A percentile compares a stretch with the other conserved stretches of the same genome.
These are phyloP conservation scores for Upupa epops DNA, from an alignment of 2,113 vertebrate genomes.

Conservation along the genomic window DNA sequence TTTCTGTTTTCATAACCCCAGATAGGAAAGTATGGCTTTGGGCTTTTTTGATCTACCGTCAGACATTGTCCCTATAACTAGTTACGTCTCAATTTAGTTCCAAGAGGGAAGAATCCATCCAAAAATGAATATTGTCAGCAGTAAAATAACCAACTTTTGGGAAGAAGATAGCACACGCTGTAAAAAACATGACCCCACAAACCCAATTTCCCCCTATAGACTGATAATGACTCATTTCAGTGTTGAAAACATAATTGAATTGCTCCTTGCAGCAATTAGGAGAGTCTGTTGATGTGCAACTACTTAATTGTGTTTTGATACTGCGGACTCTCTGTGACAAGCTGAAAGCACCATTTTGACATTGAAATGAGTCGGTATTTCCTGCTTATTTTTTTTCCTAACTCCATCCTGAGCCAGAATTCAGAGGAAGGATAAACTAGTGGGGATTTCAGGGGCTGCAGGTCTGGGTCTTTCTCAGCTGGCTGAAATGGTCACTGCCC, in stretches of 20 bases:
- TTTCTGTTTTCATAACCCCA: background rate
- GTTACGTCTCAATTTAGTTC: slow-evolving; percentile 6
- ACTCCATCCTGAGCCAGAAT: background rate
- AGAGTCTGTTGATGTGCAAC: slow-evolving; percentile 28
- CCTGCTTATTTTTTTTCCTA: background rate
- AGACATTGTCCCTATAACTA: background rate
- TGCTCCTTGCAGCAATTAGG: slow-evolving; percentile 64
- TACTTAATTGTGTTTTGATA: slow-evolving; percentile 61
- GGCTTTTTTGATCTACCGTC: slow-evolving; percentile 1
- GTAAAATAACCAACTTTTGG: slow-evolving; percentile 37
- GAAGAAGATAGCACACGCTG: slow-evolving; percentile 7
- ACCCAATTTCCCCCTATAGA: slow-evolving; percentile 40
- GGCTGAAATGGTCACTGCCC: background rate
- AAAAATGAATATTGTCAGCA: slow-evolving; percentile 36
- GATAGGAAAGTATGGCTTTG: background rate
- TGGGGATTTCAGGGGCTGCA: background rate
- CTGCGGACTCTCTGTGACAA: background rate
- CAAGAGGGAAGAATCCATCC: slow-evolving; percentile 21
- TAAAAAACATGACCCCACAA: slow-evolving; percentile 37
- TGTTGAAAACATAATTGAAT: slow-evolving; percentile 57
- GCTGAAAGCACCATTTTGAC: background rate
- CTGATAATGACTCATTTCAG: slow-evolving; percentile 54
- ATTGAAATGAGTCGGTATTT: background rate
- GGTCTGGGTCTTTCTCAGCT: background rate
- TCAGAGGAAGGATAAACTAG: background rate